These are phyloP conservation scores for Ophiothrix spiculata DNA, from an alignment of 35 echinoderm and acorn worm genomes.

Conservation along the genomic window DNA sequence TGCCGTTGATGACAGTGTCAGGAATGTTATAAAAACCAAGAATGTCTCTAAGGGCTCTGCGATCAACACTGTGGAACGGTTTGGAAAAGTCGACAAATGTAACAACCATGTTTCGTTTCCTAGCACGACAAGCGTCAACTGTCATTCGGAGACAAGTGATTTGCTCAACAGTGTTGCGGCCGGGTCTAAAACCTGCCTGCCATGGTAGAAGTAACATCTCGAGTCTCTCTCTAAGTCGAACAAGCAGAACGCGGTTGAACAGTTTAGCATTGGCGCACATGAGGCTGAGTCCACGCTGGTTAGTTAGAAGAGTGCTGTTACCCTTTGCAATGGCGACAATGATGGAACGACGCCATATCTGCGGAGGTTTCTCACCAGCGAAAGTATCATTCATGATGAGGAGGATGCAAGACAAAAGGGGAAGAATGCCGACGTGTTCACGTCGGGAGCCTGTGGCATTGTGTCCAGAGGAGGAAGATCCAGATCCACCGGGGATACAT, in stretches of 20 bases:
- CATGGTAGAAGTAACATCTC: slow-evolving; percentile 17
- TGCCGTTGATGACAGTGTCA: too few species aligned
- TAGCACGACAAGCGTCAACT: too few species aligned
- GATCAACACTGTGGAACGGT: too few species aligned
- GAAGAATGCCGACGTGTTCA: slow-evolving; percentile 19
- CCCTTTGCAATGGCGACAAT: slow-evolving; percentile 28
- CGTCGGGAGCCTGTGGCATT: not conserved
- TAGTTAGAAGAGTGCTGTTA: slow-evolving; percentile 10
- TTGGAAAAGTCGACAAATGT: too few species aligned
- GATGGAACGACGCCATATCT: slow-evolving; percentile 18
- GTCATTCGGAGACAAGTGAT: too few species aligned
- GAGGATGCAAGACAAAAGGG: not conserved
- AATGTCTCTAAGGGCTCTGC: too few species aligned
- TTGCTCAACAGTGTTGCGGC: not conserved
- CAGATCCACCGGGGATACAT: slow-evolving; percentile 1
- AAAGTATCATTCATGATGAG: slow-evolving; percentile 19
- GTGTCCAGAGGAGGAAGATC: not conserved
- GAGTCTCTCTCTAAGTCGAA: not conserved
- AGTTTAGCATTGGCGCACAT: slow-evolving; percentile 23
- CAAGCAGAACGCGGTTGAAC: not conserved
- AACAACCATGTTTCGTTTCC: too few species aligned
- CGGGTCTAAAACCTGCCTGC: slow-evolving; percentile 30
- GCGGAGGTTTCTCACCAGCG: slow-evolving; percentile 22
- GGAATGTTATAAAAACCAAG: too few species aligned
- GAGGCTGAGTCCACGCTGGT: slow-evolving; percentile 23